These are phyloP conservation scores for Caenorhabditis japonica DNA, from an alignment of 2,888 invertebrate species.

Conservation along the genomic window DNA sequence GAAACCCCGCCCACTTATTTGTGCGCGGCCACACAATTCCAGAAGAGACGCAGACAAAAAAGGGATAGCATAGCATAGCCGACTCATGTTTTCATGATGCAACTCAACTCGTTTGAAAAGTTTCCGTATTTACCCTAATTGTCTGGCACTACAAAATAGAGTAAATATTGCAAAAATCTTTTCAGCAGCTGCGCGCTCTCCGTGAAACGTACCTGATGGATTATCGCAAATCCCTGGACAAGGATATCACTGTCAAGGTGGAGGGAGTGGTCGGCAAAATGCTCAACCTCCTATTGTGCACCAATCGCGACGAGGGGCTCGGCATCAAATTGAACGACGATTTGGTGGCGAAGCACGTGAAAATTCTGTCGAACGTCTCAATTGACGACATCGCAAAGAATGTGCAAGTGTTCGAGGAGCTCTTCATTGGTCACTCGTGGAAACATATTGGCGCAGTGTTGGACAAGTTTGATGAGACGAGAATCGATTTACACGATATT, in stretches of 20 bases:
- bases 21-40: too few species aligned
- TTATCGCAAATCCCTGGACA: conserved; percentile 71
- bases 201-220: conserved; percentile 72
- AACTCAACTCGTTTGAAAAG: too few species aligned
- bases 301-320: conserved; percentile 64
- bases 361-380: conserved; percentile 38
- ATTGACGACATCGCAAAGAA: conserved; percentile 73
- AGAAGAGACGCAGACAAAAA: too few species aligned
- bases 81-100: too few species aligned
- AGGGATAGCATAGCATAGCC: too few species aligned
- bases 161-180: too few species aligned
- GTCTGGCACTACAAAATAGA: too few species aligned
- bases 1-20: too few species aligned
- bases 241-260: conserved; percentile 73
- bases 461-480: conserved; percentile 63
- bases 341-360: conserved; percentile 62
- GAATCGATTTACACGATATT: conserved; percentile 63
- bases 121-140: too few species aligned
- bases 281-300: conserved; percentile 67
- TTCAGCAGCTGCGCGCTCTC: conserved; percentile 76
- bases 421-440: conserved; percentile 72
- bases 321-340: conserved; percentile 65
- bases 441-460: conserved; percentile 72
- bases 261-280: conserved; percentile 76
- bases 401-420: conserved; percentile 69